phyloP scores from a whole-genome alignment of 2,113 vertebrate genomes.

The Scomber japonicus region DNA sequence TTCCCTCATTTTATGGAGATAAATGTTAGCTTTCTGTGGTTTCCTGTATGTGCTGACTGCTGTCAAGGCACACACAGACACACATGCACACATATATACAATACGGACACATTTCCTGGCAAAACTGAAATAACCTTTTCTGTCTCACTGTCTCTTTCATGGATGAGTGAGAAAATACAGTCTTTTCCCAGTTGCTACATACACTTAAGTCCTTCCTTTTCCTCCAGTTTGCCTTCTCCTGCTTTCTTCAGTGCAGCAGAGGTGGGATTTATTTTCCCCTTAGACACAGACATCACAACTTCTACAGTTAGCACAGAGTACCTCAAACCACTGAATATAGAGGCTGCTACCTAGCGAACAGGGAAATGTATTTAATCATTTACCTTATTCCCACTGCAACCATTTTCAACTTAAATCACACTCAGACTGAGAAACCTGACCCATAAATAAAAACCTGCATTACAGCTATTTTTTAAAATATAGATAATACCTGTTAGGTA shows the following conservation, averaged over 20 bases:
- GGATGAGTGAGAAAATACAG: constrained; percentile 64
- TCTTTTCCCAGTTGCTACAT: constrained; percentile 29
- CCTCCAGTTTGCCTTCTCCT: constrained; percentile 19
- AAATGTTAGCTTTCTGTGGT: constrained; percentile 84
- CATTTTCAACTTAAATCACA: constrained; percentile 64
- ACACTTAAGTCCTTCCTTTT: constrained; percentile 18
- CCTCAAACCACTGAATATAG: constrained; percentile 27
- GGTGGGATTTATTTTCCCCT: constrained; percentile 37
- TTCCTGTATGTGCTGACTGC: constrained; percentile 72
- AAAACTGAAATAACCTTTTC: constrained; percentile 64
- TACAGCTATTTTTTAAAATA: constrained; percentile 10
- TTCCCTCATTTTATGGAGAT: constrained; percentile 77
- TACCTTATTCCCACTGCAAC: constrained; percentile 62
- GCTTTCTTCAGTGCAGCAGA: not conserved
- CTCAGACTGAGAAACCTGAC: constrained; percentile 49
- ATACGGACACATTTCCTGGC: constrained; percentile 62
- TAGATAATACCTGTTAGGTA: constrained; percentile 28
- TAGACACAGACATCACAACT: constrained; percentile 21
- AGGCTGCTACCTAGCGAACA: constrained; percentile 62
- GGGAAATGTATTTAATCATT: constrained; percentile 61
- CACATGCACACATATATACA: constrained; percentile 18
- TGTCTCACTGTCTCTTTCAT: constrained; percentile 46
- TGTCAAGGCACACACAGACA: constrained; percentile 47
- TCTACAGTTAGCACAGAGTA: constrained; percentile 46
- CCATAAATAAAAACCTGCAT: constrained; percentile 30